Evolutionary conservation across 2,888 invertebrate species (phyloP), one percentile per base, ranked within the genome.

Genomic region (Nineta flava): DNA sequence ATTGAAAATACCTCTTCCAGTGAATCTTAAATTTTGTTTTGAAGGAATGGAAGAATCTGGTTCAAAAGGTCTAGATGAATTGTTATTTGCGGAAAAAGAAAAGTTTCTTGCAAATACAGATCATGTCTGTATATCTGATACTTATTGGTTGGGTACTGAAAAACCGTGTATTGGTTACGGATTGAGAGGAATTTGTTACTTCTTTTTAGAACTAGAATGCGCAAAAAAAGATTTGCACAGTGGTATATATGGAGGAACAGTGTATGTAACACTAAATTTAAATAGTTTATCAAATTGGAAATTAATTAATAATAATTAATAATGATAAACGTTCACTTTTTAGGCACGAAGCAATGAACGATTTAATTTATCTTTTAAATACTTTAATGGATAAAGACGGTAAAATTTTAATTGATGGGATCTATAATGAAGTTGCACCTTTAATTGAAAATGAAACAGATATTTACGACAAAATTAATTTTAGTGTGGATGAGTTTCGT

Each of bases 1-100:
- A 49, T 67, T 83, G 50, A 79, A 77, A 12, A 75, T 42, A n/a
- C 13, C n/a, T 10, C 61, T 85, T 46, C 86, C 86, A 1, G 79
- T 86, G 1, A 87, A 87, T 62, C 60, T 87, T 6, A 86, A 85
- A 77, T 96, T 97, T 67, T 78, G 91, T 12, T 87, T 97, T 64
- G 97, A 99, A 73, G 94, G 93, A 50, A 99, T 99, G 97, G 97
- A 97, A 68, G 97, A 99, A 66, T 87, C 86, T 53, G 96, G 96
- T 6, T 96, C 95, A 52, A 87, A 87, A 63, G 97, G 97, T n/a
- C 71, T 99, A 19, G 93, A 95, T 64, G 87, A 85, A 1, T 70
- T 95, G 9, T 72, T 99, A 0, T 69, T 71, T 56, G 64, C 74
- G 1, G 72, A 76, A 56, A 84, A 85, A 61, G 81, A 86, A 56